phyloP scores from a whole-genome alignment of 1,140 invertebrate genomes.

The Lamellibrachia luymesi region DNA sequence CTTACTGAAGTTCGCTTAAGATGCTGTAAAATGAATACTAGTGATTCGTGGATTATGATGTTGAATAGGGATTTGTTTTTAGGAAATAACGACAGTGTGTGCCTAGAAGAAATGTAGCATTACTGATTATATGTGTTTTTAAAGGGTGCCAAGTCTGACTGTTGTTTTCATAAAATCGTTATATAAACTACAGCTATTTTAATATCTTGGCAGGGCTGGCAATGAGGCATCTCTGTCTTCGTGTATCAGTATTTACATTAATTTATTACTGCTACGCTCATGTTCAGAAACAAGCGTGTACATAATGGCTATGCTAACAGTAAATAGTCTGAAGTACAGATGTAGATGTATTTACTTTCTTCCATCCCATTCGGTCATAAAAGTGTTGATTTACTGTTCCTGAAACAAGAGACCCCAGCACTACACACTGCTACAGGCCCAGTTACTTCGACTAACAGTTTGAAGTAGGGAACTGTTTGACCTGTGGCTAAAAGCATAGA shows the following conservation, averaged over 20 bases:
- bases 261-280: background rate
- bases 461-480: background rate
- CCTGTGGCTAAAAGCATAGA: background rate
- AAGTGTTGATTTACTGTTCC: background rate
- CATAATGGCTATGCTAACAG: background rate
- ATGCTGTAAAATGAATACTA: background rate
- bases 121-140: too few species aligned
- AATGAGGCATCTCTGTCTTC: too few species aligned
- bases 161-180: too few species aligned
- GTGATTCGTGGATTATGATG: background rate
- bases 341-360: background rate
- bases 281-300: background rate
- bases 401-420: background rate
- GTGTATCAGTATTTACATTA: background rate
- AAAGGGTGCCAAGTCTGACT: too few species aligned
- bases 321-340: background rate
- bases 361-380: slow-evolving; percentile 5
- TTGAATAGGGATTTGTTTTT: background rate
- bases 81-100: background rate
- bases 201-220: too few species aligned
- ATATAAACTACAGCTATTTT: too few species aligned
- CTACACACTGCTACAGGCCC: background rate
- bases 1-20: background rate
- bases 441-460: background rate
- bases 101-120: too few species aligned